These are phyloP conservation scores for Clistopyga incitator DNA, from an alignment of 2,888 invertebrate species.

Conservation along the genomic window DNA sequence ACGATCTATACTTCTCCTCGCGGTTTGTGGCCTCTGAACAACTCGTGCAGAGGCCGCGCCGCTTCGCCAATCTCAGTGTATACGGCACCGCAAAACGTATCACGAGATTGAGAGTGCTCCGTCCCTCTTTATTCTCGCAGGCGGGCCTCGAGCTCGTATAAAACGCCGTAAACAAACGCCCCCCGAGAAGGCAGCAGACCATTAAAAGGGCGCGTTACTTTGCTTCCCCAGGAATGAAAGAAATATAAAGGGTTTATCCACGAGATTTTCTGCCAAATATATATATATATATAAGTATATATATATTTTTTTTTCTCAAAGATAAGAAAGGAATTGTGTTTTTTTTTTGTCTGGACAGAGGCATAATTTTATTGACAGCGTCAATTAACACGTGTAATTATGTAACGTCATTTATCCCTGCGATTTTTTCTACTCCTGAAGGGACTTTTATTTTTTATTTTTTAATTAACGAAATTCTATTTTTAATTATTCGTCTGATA, in stretches of 20 bases:
- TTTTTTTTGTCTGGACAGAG: not conserved
- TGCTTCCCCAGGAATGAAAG: not conserved
- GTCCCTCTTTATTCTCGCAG: conserved; percentile 30
- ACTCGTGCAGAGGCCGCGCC: not conserved
- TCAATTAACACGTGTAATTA: not conserved
- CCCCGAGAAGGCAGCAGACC: conserved; percentile 11
- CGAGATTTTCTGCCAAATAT: not conserved
- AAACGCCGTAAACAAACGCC: conserved; percentile 42
- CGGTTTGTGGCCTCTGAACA: conserved; percentile 9
- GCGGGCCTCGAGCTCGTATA: conserved; percentile 24
- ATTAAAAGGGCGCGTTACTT: conserved; percentile 29
- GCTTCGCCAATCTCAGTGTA: conserved; percentile 31
- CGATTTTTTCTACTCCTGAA: not conserved
- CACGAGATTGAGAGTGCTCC: conserved; percentile 39
- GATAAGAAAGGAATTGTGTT: not conserved
- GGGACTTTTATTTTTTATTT: not conserved
- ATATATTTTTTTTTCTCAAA: not conserved
- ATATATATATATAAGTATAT: no score
- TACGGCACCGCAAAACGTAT: conserved; percentile 33
- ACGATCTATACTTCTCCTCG: conserved; percentile 41
- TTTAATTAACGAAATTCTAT: no score
- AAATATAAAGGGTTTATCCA: conserved; percentile 30
- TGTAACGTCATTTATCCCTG: not conserved
- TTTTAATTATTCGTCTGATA: no score
- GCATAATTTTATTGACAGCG: no score